Conservation (phyloP, 2,797 vertebrate species). For the Artibeus lituratus region DNA sequence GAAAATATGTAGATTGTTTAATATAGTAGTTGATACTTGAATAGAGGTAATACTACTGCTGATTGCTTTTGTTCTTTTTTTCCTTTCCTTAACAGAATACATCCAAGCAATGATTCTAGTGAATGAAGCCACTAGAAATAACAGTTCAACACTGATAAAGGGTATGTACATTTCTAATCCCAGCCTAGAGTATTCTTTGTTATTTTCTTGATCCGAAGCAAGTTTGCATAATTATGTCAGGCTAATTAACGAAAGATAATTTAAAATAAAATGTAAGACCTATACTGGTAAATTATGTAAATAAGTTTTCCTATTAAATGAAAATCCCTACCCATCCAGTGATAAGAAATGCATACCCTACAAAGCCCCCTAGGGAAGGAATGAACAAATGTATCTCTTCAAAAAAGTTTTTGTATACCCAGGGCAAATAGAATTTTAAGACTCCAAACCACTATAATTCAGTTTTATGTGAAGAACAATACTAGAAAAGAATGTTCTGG, state of each 20-base stretch:
- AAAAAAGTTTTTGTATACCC: background rate
- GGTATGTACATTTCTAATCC: conserved; percentile 74
- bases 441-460: background rate
- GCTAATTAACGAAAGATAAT: conserved; percentile 49
- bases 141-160: conserved; percentile 63
- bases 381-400: background rate
- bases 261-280: conserved; percentile 7
- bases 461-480: conserved; percentile 22
- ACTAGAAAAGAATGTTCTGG: background rate
- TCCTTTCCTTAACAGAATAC: conserved; percentile 77
- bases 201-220: conserved; percentile 44
- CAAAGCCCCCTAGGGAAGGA: background rate
- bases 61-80: conserved; percentile 39
- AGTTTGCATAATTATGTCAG: background rate
- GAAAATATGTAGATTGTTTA: background rate
- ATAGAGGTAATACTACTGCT: background rate
- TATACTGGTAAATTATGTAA: background rate
- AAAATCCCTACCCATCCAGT: background rate
- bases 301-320: conserved; percentile 16
- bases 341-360: background rate
- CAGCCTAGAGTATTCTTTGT: conserved; percentile 25
- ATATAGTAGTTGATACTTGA: background rate
- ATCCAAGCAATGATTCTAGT: conserved; percentile 82
- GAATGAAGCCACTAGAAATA: conserved; percentile 76
- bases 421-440: conserved; percentile 9